phyloP scores from a whole-genome alignment of 2,888 invertebrate genomes.

The Protula sp. region DNA sequence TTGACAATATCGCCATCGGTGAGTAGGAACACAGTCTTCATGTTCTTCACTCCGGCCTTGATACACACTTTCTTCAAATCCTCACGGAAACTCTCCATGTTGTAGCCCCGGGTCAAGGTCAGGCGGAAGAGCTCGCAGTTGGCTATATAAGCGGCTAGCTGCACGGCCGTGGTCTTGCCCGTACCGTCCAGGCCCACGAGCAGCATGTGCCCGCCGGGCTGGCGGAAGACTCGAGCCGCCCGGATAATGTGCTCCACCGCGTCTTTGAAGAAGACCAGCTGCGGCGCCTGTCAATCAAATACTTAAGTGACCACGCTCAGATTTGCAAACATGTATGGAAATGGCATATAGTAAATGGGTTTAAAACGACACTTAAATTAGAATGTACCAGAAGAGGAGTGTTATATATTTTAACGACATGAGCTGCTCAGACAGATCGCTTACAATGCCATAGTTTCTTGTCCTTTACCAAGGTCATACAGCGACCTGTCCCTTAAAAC shows the following conservation, averaged over 20 bases:
- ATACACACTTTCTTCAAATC: conserved; percentile 49
- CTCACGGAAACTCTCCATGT: conserved; percentile 45
- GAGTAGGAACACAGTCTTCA: conserved; percentile 47
- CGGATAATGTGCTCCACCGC: conserved; percentile 51
- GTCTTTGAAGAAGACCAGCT: conserved; percentile 53
- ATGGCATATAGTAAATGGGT: too few species aligned
- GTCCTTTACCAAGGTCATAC: too few species aligned
- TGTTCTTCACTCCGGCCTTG: conserved; percentile 42
- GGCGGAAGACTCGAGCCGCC: conserved; percentile 50
- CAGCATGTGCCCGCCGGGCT: conserved; percentile 52
- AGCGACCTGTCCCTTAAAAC: too few species aligned
- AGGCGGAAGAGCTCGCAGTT: conserved; percentile 45
- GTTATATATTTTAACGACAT: too few species aligned
- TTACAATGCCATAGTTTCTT: too few species aligned
- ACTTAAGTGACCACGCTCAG: too few species aligned
- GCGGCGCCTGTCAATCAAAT: conserved; percentile 33
- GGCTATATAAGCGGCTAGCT: conserved; percentile 46
- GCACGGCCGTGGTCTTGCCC: conserved; percentile 45
- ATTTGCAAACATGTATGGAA: too few species aligned
- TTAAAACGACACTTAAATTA: too few species aligned
- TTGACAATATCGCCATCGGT: conserved; percentile 51
- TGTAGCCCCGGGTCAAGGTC: conserved; percentile 46
- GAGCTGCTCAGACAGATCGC: too few species aligned
- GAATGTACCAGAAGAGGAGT: too few species aligned
- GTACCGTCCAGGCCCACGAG: conserved; percentile 36